Percentiles rank a stretch among this genome's conserved stretches.
Evolutionary conservation across 2,888 invertebrate species (phyloP).

Genomic region (Pterostichus niger): DNA sequence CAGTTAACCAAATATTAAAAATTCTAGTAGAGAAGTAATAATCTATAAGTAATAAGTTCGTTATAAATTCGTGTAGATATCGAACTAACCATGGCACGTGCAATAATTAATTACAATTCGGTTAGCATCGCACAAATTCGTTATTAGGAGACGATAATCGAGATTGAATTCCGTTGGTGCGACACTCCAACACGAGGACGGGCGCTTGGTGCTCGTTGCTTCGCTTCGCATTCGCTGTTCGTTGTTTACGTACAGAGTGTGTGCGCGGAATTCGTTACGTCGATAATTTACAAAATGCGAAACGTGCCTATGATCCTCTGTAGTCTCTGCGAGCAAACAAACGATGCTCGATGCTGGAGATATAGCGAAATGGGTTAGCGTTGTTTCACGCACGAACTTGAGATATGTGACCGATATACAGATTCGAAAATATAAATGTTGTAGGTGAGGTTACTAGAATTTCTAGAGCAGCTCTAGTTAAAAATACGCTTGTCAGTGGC

Average conservation of each 20-base stretch:
- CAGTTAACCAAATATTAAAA: too few species aligned
- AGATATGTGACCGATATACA: too few species aligned
- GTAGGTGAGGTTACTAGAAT: too few species aligned
- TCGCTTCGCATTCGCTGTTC: slow-evolving; percentile 9
- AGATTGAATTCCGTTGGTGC: slow-evolving; percentile 40
- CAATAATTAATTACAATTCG: slow-evolving; percentile 43
- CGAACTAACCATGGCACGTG: neutral
- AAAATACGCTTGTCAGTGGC: too few species aligned
- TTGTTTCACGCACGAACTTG: neutral
- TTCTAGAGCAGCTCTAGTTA: too few species aligned
- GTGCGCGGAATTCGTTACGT: slow-evolving; percentile 62
- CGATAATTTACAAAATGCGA: slow-evolving; percentile 65
- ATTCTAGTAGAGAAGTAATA: neutral
- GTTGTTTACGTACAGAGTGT: slow-evolving; percentile 59
- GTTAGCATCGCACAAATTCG: slow-evolving; percentile 43
- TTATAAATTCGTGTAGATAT: neutral
- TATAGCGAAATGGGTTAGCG: slow-evolving; percentile 34
- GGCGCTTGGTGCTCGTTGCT: neutral
- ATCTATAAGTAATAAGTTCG: neutral
- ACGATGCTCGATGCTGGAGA: slow-evolving; percentile 14
- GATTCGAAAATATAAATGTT: too few species aligned
- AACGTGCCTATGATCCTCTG: slow-evolving; percentile 65
- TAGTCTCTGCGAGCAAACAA: slow-evolving; percentile 26
- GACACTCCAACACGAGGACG: slow-evolving; percentile 1
- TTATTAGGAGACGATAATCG: slow-evolving; percentile 52